Evolutionary conservation across 2,888 invertebrate species (phyloP), one percentile per base, ranked within the genome.

Genomic region (Apoda limacodes): DNA sequence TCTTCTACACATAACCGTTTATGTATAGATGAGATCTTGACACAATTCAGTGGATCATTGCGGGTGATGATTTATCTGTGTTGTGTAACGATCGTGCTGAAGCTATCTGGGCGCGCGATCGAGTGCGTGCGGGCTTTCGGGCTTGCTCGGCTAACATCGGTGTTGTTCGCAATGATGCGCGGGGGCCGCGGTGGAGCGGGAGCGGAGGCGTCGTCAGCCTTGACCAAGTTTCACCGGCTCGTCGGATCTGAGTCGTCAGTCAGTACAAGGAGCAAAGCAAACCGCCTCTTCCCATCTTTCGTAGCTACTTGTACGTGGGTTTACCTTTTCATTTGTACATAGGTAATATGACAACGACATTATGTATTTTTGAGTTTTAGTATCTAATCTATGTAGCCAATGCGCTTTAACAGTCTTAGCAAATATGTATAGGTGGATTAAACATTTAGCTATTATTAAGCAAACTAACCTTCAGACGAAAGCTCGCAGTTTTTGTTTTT

Each of bases 191-290:
- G 50, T 45, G 52, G 45, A 55, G 52, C 46, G n/a, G n/a, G n/a
- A n/a, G 46, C 55, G 60, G 60, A 55, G 61, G 56, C 50, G 60
- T 52, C 48, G 59, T 51, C 69, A 74, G 72, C 78, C 78, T 76
- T 76, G 80, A 78, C 76, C 78, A 76, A 78, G 80, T 81, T 81
- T 78, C 72, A 74, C 68, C 60, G 71, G 64, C 67, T 75, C 72
- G 67, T 71, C 71, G 68, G 70, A n/a, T n/a, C n/a, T n/a, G 17
- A 17, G 7, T 17, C 17, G 7, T 17, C 17, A 17, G 5, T 17
- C n/a, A n/a, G 7, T 67, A 74, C 71, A 72, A 72, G 72, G 67
- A 74, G 70, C 60, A 63, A 66, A 72, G 72, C 78, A n/a, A n/a
- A 17, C 76, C 75, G 74, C 78, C 71, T 72, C 70, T 74, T 76